Evolutionary conservation across 2,888 invertebrate genomes (phyloP).

Genomic region (Hirtodrosophila histrioides): DNA sequence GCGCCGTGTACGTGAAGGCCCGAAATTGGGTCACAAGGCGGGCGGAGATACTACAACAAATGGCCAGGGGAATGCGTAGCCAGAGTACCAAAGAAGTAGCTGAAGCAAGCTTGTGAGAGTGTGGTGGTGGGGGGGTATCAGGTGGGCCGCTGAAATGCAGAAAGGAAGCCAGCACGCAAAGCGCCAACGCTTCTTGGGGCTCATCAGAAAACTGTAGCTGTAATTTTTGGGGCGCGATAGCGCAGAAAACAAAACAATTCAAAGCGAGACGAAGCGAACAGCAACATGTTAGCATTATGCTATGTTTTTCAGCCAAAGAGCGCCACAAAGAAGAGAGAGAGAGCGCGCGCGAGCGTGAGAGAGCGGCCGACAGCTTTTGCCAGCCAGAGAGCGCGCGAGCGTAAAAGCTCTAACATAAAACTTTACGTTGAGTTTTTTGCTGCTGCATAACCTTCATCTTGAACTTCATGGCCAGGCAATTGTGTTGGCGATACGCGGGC

Average conservation of each 20-base stretch:
- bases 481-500: background rate
- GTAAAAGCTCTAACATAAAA: slow-evolving; percentile 41
- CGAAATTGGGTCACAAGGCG: slow-evolving; percentile 69
- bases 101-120: slow-evolving; percentile 3
- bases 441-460: slow-evolving; percentile 73
- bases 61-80: slow-evolving; percentile 29
- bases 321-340: background rate
- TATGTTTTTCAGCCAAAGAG: slow-evolving; percentile 28
- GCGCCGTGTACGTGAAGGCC: slow-evolving; percentile 68
- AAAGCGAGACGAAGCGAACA: slow-evolving; percentile 34
- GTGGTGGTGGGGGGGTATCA: background rate
- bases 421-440: slow-evolving; percentile 51
- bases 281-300: slow-evolving; percentile 60
- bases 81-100: slow-evolving; percentile 26
- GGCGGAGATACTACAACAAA: slow-evolving; percentile 29
- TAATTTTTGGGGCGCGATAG: slow-evolving; percentile 56
- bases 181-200: slow-evolving; percentile 48
- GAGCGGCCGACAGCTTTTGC: slow-evolving; percentile 8
- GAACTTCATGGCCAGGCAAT: slow-evolving; percentile 67
- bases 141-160: slow-evolving; percentile 21
- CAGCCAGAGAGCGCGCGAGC: slow-evolving; percentile 18
- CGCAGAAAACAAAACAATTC: slow-evolving; percentile 64
- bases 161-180: slow-evolving; percentile 37
- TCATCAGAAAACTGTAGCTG: slow-evolving; percentile 38
- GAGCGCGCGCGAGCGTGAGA: background rate